phyloP scores from a whole-genome alignment of 2,888 invertebrate species.

The Aphidius colemani region DNA sequence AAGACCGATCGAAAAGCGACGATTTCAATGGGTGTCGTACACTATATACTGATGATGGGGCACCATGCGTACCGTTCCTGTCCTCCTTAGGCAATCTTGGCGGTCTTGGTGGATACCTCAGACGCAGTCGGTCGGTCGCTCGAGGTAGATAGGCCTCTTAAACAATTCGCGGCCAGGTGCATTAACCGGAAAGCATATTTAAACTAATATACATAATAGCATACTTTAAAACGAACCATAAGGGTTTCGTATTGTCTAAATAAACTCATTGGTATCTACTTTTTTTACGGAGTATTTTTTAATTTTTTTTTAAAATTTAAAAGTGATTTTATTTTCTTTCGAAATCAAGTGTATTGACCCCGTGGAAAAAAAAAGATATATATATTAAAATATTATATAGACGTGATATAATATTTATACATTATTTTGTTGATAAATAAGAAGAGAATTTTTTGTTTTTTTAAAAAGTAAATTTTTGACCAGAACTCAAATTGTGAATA shows the following conservation, averaged over 20 bases:
- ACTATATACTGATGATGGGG: slow-evolving; percentile 51
- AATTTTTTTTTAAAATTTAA: neutral
- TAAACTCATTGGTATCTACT: neutral
- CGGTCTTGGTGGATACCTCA: slow-evolving; percentile 47
- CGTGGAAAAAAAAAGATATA: too few relatives aligned
- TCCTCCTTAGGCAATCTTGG: slow-evolving; percentile 51
- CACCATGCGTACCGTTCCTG: slow-evolving; percentile 59
- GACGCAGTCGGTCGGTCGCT: slow-evolving; percentile 56
- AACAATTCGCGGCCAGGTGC: slow-evolving; percentile 49
- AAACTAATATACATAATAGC: too few relatives aligned
- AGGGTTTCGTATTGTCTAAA: neutral
- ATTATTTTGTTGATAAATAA: too few relatives aligned
- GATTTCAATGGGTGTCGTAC: slow-evolving; percentile 54
- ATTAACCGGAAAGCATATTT: slow-evolving; percentile 22
- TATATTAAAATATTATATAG: too few relatives aligned
- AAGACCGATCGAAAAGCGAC: slow-evolving; percentile 50
- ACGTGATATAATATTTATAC: too few relatives aligned
- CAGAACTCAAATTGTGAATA: too few relatives aligned
- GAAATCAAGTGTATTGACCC: too few relatives aligned
- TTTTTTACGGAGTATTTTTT: neutral
- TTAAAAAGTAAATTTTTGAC: too few relatives aligned
- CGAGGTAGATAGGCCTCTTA: slow-evolving; percentile 52
- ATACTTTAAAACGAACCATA: too few relatives aligned
- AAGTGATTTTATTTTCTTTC: neutral
- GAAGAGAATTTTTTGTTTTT: too few relatives aligned